A percentile compares a stretch with the other conserved stretches of the same genome.
phyloP scores from a whole-genome alignment of 2,888 invertebrate species.

The Leucoptera coffeella region DNA sequence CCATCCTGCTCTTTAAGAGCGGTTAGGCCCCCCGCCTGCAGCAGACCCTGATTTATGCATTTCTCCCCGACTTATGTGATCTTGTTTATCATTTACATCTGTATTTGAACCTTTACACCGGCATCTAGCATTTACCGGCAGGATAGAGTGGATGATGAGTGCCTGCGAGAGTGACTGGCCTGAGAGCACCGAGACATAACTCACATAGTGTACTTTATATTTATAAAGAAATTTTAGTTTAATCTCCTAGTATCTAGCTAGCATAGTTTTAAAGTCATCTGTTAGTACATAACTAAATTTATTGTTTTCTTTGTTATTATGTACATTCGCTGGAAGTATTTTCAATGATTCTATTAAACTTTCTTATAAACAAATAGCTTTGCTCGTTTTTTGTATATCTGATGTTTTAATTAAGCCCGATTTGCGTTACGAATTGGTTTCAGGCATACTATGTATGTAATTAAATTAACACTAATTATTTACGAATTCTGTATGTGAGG shows the following conservation, averaged over 20 bases:
- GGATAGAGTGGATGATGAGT: background rate
- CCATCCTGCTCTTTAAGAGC: constrained; percentile 97
- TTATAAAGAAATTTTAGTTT: constrained; percentile 47
- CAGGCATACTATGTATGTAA: too few species aligned
- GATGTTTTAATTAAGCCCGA: too few species aligned
- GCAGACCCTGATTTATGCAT: background rate
- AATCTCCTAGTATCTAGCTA: constrained; percentile 45
- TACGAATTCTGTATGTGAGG: too few species aligned
- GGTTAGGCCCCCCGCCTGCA: constrained; percentile 59
- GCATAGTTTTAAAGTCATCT: constrained; percentile 44
- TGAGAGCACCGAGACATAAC: constrained; percentile 17
- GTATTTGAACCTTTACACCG: too few species aligned
- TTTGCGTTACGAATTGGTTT: too few species aligned
- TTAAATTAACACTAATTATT: too few species aligned
- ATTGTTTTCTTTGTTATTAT: constrained; percentile 43
- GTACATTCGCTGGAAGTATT: constrained; percentile 48
- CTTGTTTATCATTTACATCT: background rate
- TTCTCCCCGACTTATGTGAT: background rate
- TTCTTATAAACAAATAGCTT: constrained; percentile 52
- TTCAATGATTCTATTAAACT: constrained; percentile 50
- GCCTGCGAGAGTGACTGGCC: constrained; percentile 1
- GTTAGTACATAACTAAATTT: constrained; percentile 52
- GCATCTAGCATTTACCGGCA: too few species aligned
- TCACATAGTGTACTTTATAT: constrained; percentile 49
- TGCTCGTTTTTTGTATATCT: too few species aligned